Base-by-base conservation (phyloP, 1,140 invertebrate genomes). In the Philaenus spumarius region DNA sequence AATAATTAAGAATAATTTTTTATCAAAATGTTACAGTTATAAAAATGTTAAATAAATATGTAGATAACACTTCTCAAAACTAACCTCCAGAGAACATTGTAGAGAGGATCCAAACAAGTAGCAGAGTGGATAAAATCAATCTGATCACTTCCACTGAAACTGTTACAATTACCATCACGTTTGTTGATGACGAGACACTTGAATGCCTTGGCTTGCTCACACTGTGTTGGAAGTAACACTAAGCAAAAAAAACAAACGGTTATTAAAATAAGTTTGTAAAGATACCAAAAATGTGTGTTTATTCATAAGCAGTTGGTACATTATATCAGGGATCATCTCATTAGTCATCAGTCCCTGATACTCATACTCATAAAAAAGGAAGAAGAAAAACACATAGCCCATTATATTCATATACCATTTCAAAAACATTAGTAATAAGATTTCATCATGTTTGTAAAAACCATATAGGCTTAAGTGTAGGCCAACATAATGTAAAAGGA, bases 181-280 rank as follows among this genome's bases (percentile, higher is more conserved):
- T 89, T 90, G 66, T 85, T 91, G 56, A 96, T 93, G 15, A 91
- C 82, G 24, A 93, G 76, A 69, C 87, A 89, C 72, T 88, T 89
- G 68, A 90, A 91, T 1, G 81, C 78, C 66, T 77, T 78, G 5
- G 75, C 74, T 50, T 82, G 79, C 63, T 83, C 82, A n/a, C 78
- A 77, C 52, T 82, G 75, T 62, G 84, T 83, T 2, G 86, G 86
- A 37, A 87, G 74, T 26, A 89, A 76, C 52, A 87, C 83, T 85
- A 73, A 30, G 26, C 26, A 30, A 59, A 79, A 80, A 59, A 68
- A 56, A 66, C 55, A 48, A 40, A 17, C 57, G 57, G 35, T 23
- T 26, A 39, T 14, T 39, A 37, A 4, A 45, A 24, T 30, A 54
- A 12, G 35, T 20, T 30, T 52, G 4, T 19, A 15, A 4, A 50